Base-by-base conservation (phyloP, 1,140 invertebrate species). In the Trachymyrmex cornetzi region DNA sequence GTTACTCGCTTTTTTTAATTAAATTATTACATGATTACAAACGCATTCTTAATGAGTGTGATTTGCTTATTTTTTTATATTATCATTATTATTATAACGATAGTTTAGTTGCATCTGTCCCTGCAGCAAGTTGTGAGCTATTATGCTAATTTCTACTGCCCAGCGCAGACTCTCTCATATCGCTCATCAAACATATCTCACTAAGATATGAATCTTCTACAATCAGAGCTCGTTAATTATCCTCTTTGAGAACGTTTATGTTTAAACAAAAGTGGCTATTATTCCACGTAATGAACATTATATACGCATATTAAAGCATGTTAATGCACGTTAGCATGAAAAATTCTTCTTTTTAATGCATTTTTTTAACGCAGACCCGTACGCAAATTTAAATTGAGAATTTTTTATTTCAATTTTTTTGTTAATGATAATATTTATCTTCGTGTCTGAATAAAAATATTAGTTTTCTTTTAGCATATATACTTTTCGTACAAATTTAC, bases 161-260 rank as follows among this genome's bases (percentile, higher is more conserved):
- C 19, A 24, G 0, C 9, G 14, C 34, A 84, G 38, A 84, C 12
- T 4, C 24, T 57, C 12, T 74, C 38, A 74, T 27, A 55, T 72
- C 55, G 74, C 67, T 74, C 63, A 19, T 7, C 53, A 84, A 84
- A 63, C 34, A 22, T 53, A 84, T 84, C 80, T 48, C n/a, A 9
- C 16, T 16, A 74, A 74, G 80, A 82, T 82, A 74, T 7, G 12
- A 72, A 82, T 24, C 38, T 74, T 63, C 24, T 30, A 24, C 38
- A 61, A 84, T 74, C 27, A 74, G 11, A 44, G 38, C 22, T 72
- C 53, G 24, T 82, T 63, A 82, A 72, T 22, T 19, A 11, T 59
- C 12, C 14, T 63, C 67, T 74, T 74, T 84, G 55, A 74, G 34
- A 59, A 55, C 14, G 19, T 2, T 34, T 14, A 16, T 22, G 16